Base-by-base conservation (phyloP, 2,888 invertebrate genomes). In the Dolichopus griseipennis region DNA sequence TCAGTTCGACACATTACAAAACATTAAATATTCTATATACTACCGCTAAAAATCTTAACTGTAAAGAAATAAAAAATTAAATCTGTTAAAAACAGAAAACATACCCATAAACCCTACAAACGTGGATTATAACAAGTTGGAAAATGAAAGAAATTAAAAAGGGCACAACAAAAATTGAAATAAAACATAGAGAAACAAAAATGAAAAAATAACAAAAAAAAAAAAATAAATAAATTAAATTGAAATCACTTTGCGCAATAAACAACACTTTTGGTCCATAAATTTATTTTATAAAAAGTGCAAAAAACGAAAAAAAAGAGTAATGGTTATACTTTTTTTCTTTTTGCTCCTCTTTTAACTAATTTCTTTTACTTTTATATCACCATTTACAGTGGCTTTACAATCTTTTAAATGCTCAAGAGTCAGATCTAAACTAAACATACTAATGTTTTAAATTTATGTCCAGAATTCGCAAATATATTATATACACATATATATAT, bases 261-360 rank as follows among this genome's bases (percentile, higher is more conserved):
- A 63, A 63, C 63, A 63, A 27, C 27, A 63, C 21, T 62, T 62
- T 62, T 62, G 15, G 62, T 62, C 62, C 22, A 52, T 52, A 52
- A 52, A 52, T 52, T 52, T 52, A 52, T 18, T 52, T 52, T 52
- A 6, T 12, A 52, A 52, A 18, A 12, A 27, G 27, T 27, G 27
- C 27, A 52, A 52, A 52, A 37, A 37, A 37, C 12, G 8, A 52
- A 52, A 18, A 18, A 52, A 12, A 52, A 18, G 6, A 52, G 52
- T 52, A 18, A 18, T n/a, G 52, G 9, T 52, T n/a, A n/a, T n/a
- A n/a, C n/a, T n/a, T n/a, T n/a, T n/a, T 52, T 52, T 52, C 52
- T 12, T 52, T 43, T 15, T 43, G 12, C 43, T 5, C 52, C 52
- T 52, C 52, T 52, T 52, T 52, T 52, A 52, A 52, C 52, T 52